Percentiles rank a stretch among this genome's conserved stretches.
Evolutionary conservation across 2,797 vertebrate genomes (phyloP).

Genomic region (Crocidura indochinensis): DNA sequence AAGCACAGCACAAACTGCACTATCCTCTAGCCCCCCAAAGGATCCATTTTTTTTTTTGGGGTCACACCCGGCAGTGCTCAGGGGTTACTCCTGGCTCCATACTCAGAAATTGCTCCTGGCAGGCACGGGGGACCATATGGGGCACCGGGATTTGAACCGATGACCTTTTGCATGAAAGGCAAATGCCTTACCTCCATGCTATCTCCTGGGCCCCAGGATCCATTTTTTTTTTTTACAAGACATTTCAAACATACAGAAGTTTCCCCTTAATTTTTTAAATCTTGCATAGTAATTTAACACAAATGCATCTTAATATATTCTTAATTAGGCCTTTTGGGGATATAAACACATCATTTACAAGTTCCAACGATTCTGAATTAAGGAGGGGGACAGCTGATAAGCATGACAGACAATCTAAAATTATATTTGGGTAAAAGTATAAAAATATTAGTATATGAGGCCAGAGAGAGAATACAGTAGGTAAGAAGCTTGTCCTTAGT

Average conservation of each 20-base stretch:
- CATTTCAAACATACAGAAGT: conserved; percentile 12
- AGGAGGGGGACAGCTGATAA: not conserved
- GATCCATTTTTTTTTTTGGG: no score
- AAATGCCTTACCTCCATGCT: no score
- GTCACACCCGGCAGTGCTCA: no score
- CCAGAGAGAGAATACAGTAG: not conserved
- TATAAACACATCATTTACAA: conserved; percentile 12
- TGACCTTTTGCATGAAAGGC: no score
- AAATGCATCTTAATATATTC: not conserved
- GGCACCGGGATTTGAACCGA: no score
- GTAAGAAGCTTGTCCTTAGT: no score
- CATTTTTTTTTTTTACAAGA: conserved; percentile 52
- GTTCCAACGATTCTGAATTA: conserved; percentile 31
- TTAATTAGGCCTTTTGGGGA: not conserved
- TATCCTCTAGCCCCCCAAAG: not conserved
- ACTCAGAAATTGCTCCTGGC: no score
- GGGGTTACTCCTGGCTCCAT: no score
- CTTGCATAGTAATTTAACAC: conserved; percentile 13
- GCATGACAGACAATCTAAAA: conserved; percentile 20
- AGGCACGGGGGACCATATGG: no score
- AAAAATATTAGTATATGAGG: conserved; percentile 49
- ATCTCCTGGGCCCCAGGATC: not conserved
- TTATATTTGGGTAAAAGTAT: conserved; percentile 24
- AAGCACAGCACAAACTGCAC: no score
- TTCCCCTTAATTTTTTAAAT: conserved; percentile 30